Percentiles rank a stretch among this genome's conserved stretches.
Evolutionary conservation across 2,113 vertebrate species (phyloP).

Genomic region (Lagenorhynchus albirostris): DNA sequence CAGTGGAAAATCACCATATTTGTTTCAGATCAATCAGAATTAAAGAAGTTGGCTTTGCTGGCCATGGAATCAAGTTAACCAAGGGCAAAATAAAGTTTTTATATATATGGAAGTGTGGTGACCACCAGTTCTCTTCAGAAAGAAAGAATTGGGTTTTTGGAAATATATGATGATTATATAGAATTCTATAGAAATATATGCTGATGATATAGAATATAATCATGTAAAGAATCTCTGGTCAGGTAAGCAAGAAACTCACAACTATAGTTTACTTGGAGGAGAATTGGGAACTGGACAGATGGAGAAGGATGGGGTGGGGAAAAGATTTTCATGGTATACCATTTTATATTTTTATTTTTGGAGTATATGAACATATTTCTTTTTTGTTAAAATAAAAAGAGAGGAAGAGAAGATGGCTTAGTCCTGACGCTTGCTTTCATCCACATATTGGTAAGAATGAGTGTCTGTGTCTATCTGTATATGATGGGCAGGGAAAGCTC

Average conservation of each 20-base stretch:
- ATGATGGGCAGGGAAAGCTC: not conserved
- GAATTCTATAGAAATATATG: not conserved
- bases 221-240: not conserved
- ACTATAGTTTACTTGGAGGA: not conserved
- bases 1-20: not conserved
- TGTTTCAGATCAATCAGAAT: conserved; percentile 12
- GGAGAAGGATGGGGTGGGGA: not conserved
- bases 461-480: not conserved
- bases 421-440: not conserved
- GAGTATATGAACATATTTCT: not conserved
- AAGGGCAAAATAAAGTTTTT: not conserved
- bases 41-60: not conserved
- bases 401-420: not conserved
- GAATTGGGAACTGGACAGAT: not conserved
- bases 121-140: not conserved
- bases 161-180: not conserved
- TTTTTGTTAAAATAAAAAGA: not conserved
- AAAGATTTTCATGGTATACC: not conserved
- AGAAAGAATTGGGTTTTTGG: not conserved
- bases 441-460: not conserved
- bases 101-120: not conserved
- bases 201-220: not conserved
- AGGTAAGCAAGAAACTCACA: not conserved
- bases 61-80: not conserved
- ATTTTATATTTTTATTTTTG: conserved; percentile 15